A percentile compares a stretch with the other conserved stretches of the same genome.
Conservation (phyloP, 2,888 invertebrate species). For the Metacarcinus magister region DNA sequence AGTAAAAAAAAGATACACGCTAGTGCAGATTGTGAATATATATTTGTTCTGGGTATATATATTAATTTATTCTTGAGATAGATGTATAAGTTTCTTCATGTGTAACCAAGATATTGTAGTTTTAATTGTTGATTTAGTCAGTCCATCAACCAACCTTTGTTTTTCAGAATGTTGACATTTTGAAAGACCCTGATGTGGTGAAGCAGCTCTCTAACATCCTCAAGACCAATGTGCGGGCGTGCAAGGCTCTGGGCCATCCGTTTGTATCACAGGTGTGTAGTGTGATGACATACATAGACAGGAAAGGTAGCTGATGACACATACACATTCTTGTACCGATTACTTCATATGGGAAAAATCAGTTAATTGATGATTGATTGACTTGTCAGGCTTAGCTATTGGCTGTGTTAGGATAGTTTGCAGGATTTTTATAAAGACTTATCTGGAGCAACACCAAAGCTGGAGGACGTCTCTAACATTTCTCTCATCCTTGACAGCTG, state of each 20-base stretch:
- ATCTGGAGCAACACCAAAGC: background rate
- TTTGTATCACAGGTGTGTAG: slow-evolving; percentile 97
- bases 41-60: no score
- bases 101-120: background rate
- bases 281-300: slow-evolving; percentile 89
- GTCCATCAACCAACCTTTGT: background rate
- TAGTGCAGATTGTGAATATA: no score
- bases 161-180: slow-evolving; percentile 93
- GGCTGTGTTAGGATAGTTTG: no score
- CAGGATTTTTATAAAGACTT: no score
- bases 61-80: no score
- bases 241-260: slow-evolving; percentile 98
- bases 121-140: background rate
- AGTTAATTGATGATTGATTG: no score
- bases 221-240: slow-evolving; percentile 99
- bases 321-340: background rate
- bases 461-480: background rate
- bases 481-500: slow-evolving; percentile 87
- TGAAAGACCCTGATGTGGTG: slow-evolving; percentile 98
- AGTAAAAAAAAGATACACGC: background rate
- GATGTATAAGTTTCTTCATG: no score
- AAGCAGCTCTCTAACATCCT: slow-evolving; percentile 98
- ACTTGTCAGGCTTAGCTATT: no score
- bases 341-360: no score
- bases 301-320: slow-evolving; percentile 90